Base-by-base conservation (phyloP, 2,797 vertebrate genomes). In the Odontamblyopus lacepedii region DNA sequence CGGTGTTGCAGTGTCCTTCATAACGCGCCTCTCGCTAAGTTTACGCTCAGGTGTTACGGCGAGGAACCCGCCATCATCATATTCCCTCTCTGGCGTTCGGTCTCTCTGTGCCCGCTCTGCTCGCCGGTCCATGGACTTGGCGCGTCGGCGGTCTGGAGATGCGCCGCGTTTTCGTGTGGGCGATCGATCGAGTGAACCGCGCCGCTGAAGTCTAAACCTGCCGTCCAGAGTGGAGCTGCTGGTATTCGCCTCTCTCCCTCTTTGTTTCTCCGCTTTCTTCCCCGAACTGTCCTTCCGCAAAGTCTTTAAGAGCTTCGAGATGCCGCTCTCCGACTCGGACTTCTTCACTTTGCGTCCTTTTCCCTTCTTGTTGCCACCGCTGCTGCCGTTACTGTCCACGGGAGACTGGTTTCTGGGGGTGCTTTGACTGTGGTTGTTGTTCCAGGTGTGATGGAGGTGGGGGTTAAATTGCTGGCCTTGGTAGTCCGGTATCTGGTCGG, bases 131-230 rank as follows among this genome's bases (percentile, higher is more conserved):
- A 95, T 88, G 0, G 95, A 95, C 85, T 95, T 94, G 66, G 94
- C 94, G 63, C 94, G 86, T 2, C 91, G 93, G 0, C 96, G 93
- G 74, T 97, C 97, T 0, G 96, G 96, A 18, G 97, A 96, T 23
- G 77, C 87, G 56, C 92, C 90, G 23, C 91, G 92, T 83, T 94
- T 95, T 6, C 78, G 90, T 41, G 94, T 94, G 0, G 95, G 95
- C 0, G 96, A 97, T 78, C 93, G 88, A 85, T 99, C 97, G 8
- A 98, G 94, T 0, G 98, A 99, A 70, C 97, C 94, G 4, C 88
- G 93, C 9, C 93, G 93, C 73, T 89, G 88, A 27, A 2, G 72
- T 13, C 69, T 78, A 69, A 77, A 82, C 75, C 92, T 92, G 2
- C 92, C 91, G 56, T 80, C 92, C 81, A 53, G 86, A 85, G 75